Base-by-base conservation (phyloP, 1,140 invertebrate species). In the Nasonia vitripennis region DNA sequence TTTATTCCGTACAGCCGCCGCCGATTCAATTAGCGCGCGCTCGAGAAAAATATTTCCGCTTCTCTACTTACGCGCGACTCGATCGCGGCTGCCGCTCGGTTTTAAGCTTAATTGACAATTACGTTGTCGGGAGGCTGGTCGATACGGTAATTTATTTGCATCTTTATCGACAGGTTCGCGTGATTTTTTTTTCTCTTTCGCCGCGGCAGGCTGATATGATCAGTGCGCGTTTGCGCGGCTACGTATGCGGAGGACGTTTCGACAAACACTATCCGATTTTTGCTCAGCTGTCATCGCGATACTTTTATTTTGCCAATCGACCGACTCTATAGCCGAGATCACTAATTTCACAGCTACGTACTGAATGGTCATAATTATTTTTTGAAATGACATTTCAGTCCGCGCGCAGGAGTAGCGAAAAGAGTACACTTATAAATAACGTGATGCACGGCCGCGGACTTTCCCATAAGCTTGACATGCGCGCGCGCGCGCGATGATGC, bases 401-500 rank as follows among this genome's bases (percentile, higher is more conserved):
- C 27, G 27, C 1, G 27, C 27, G 34, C 34, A 37, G 4, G 34
- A 37, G 34, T 37, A 37, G 2, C 34, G 34, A 37, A 37, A 37
- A 37, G 41, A 45, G 41, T 45, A 45, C 9, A 27, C 37, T 41
- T 45, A 45, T 45, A 7, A 51, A 51, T 17, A 62, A 62, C n/a
- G 7, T 3, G 55, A 62, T 62, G 55, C 55, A n/a, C 17, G 27
- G 27, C n/a, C 51, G 6, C 34, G 31, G 74, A 71, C 62, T 83
- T 51, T 81, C 78, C 83, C 80, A 85, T 87, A 83, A 1, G 27
- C 1, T 27, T 27, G 27, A n/a, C n/a, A 48, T 41, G 23, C 23
- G 23, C 23, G 20, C 51, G 20, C 51, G 11, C 62, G n/a, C 37
- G 17, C 68, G 34, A 6, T 9, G 37, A 20, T 67, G 12, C 27